Conservation (phyloP, 1,140 invertebrate species). For the Pinna nobilis region DNA sequence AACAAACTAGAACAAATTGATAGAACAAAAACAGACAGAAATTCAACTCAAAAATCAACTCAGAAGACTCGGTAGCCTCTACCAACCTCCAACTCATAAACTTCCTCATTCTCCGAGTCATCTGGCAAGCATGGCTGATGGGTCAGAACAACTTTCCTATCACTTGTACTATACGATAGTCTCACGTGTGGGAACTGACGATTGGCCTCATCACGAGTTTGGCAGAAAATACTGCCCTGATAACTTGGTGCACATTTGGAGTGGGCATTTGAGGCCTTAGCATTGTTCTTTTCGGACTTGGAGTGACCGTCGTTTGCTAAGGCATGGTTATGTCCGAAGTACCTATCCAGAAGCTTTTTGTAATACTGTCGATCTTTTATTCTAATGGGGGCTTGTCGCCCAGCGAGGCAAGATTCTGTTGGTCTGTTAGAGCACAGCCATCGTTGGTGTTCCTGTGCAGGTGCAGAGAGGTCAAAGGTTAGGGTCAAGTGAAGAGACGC, state of each 20-base stretch:
- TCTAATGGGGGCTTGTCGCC: slow-evolving; percentile 54
- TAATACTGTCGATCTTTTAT: slow-evolving; percentile 69
- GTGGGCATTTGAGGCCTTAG: slow-evolving; percentile 36
- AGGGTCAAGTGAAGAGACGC: too few relatives aligned
- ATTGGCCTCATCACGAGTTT: slow-evolving; percentile 41
- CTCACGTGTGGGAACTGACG: slow-evolving; percentile 61
- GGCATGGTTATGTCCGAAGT: slow-evolving; percentile 68
- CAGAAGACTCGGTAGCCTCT: not conserved
- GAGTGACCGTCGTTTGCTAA: slow-evolving; percentile 58
- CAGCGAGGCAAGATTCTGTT: slow-evolving; percentile 54
- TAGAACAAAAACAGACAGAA: slow-evolving; percentile 12
- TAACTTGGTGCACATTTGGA: slow-evolving; percentile 37
- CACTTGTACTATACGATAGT: slow-evolving; percentile 57
- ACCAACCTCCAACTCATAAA: slow-evolving; percentile 54
- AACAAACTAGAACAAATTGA: slow-evolving; percentile 6
- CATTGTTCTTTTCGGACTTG: slow-evolving; percentile 40
- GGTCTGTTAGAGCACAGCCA: slow-evolving; percentile 57
- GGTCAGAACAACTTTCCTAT: slow-evolving; percentile 50
- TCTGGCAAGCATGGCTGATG: slow-evolving; percentile 43
- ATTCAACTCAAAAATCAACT: slow-evolving; percentile 23
- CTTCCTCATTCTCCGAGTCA: slow-evolving; percentile 47
- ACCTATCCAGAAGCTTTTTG: slow-evolving; percentile 68
- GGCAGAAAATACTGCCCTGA: slow-evolving; percentile 39
- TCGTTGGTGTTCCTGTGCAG: slow-evolving; percentile 57
- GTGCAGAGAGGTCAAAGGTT: slow-evolving; percentile 33